These are phyloP conservation scores for Siphamia tubifer DNA, from an alignment of 2,113 vertebrate species.

Conservation along the genomic window DNA sequence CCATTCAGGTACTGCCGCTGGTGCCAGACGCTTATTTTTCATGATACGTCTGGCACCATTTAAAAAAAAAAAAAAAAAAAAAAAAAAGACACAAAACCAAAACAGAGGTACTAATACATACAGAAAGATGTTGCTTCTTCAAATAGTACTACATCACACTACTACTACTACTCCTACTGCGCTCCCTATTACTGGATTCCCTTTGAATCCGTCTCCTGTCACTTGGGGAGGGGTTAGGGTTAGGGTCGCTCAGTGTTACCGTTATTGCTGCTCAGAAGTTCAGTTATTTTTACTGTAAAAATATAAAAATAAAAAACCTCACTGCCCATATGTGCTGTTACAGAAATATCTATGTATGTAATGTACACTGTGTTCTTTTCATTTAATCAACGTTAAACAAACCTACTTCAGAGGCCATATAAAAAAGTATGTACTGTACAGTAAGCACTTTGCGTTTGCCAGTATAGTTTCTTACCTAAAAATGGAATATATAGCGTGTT, in stretches of 20 bases:
- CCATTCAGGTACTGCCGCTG: conserved; percentile 46
- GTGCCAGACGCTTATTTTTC: conserved; percentile 11
- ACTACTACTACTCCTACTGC: background rate
- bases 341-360: conserved; percentile 23
- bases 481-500: conserved; percentile 26
- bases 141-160: background rate
- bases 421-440: conserved; percentile 68
- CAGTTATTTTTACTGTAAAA: conserved; percentile 49
- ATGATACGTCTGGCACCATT: background rate
- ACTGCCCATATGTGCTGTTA: conserved; percentile 44
- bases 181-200: background rate
- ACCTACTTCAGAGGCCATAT: conserved; percentile 64
- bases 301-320: too few species aligned
- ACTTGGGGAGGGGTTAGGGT: too few species aligned
- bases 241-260: conserved; percentile 45
- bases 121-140: background rate
- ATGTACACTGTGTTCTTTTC: conserved; percentile 31
- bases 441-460: conserved; percentile 70
- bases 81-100: conserved; percentile 27
- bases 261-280: conserved; percentile 54
- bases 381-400: conserved; percentile 21
- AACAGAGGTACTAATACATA: conserved; percentile 29
- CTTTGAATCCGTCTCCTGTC: conserved; percentile 4
- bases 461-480: conserved; percentile 59
- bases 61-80: conserved; percentile 28